A percentile compares a stretch with the other conserved stretches of the same genome.
phyloP scores from a whole-genome alignment of 1,140 invertebrate genomes.

The Drosophila malerkotliana region DNA sequence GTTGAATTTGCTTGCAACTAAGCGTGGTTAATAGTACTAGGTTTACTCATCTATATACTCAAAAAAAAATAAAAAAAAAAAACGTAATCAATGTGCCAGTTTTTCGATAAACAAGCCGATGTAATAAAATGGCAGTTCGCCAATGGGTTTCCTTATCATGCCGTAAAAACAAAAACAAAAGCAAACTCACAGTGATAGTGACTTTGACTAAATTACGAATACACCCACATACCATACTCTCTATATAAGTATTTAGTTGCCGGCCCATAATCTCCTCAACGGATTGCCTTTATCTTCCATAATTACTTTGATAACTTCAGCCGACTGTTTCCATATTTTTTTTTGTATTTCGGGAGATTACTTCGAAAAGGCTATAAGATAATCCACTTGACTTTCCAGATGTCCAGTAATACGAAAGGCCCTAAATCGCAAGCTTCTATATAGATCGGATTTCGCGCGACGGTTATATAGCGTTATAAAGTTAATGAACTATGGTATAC shows the following conservation, averaged over 20 bases:
- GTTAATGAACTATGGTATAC: too few relatives aligned
- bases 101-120: constrained; percentile 35
- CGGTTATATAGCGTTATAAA: too few relatives aligned
- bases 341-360: constrained; percentile 3
- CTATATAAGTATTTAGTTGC: constrained; percentile 5
- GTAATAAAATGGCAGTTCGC: constrained; percentile 49
- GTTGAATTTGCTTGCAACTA: constrained; percentile 9
- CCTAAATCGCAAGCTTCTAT: background rate
- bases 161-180: constrained; percentile 58
- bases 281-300: constrained; percentile 36
- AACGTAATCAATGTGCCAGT: background rate
- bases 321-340: constrained; percentile 6
- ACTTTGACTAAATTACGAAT: constrained; percentile 32
- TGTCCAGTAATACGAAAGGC: background rate
- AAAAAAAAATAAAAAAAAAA: background rate
- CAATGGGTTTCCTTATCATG: constrained; percentile 18
- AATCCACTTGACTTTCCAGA: constrained; percentile 18
- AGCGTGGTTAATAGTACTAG: background rate
- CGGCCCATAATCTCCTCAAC: constrained; percentile 2
- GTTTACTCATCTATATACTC: too few relatives aligned
- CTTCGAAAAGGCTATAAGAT: constrained; percentile 4
- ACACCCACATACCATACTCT: background rate
- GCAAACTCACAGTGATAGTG: constrained; percentile 43
- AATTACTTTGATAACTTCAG: constrained; percentile 22
- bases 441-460: too few relatives aligned